Evolutionary conservation across 1,140 invertebrate genomes (phyloP), one percentile per base, ranked within the genome.

Genomic region (Drosophila prosaltans): DNA sequence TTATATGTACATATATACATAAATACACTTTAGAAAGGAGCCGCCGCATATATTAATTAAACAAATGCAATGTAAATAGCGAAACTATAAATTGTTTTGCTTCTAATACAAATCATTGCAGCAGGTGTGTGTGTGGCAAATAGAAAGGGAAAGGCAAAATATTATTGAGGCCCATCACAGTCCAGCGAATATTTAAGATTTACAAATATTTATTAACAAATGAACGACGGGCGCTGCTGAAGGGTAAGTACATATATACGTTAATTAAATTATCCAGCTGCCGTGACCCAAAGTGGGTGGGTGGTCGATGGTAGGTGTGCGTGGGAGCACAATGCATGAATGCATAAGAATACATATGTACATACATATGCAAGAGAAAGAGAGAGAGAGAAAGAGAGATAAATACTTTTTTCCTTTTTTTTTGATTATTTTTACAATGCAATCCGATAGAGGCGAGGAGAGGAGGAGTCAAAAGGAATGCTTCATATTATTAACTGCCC

Each of bases 251-350:
- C 32, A 40, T 66, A 62, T 54, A 65, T 60, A 81, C 74, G 79
- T 81, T 82, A 82, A 82, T 82, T 81, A 62, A 81, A 82, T 82
- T 78, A 81, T 65, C 61, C 74, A 76, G 78, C 72, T 41, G 73
- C 30, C 61, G 67, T 65, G 74, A 62, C 51, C 45, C 45, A 51
- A 51, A 51, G 45, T 51, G 45, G 45, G 45, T 51, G 45, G 45
- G 21, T 24, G 24, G 45, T 51, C 8, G 45, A 16, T 6, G 45
- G 21, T 21, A 10, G 45, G 21, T 51, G 21, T 26, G 45, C 45
- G 24, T 51, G 65, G 39, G 32, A 26, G 61, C 26, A 11, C 61
- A 6, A 36, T n/a, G 61, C 61, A 48, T 30, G 26, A 40, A 45
- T 26, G 45, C 45, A 65, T 24, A 58, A 61, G 28, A 67, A 72